phyloP scores from a whole-genome alignment of 2,113 vertebrate species.

The Cyprinodon brontotheroides region DNA sequence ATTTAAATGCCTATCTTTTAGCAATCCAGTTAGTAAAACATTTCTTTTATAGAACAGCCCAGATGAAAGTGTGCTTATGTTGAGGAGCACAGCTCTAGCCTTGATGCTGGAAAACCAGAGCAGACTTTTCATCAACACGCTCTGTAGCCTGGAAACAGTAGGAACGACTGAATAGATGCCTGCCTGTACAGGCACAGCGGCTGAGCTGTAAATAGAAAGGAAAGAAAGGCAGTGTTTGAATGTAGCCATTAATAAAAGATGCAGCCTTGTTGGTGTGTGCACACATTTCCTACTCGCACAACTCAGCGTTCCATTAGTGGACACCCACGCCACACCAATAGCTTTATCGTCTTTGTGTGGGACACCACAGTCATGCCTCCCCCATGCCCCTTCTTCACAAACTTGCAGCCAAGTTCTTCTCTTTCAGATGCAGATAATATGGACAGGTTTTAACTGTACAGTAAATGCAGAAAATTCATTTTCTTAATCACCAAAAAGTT shows the following conservation, averaged over 20 bases:
- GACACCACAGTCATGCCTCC: slow-evolving; percentile 44
- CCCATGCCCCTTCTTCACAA: slow-evolving; percentile 9
- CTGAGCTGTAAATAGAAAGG: slow-evolving; percentile 57
- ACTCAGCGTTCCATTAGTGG: slow-evolving; percentile 66
- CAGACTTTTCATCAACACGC: slow-evolving; percentile 4
- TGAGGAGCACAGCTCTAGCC: not conserved
- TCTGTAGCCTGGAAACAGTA: slow-evolving; percentile 39
- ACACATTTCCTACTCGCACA: slow-evolving; percentile 14
- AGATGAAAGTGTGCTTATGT: not conserved
- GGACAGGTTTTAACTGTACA: not conserved
- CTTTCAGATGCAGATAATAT: slow-evolving; percentile 48
- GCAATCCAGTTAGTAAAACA: not conserved
- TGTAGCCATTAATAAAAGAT: slow-evolving; percentile 66
- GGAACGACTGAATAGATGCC: slow-evolving; percentile 41
- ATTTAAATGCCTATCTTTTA: not conserved
- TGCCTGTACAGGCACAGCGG: slow-evolving; percentile 32
- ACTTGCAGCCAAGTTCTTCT: not conserved
- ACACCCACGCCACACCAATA: slow-evolving; percentile 63
- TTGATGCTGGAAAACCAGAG: not conserved
- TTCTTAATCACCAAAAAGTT: not conserved
- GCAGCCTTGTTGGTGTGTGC: slow-evolving; percentile 42
- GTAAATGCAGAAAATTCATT: not conserved
- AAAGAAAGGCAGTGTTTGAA: slow-evolving; percentile 29
- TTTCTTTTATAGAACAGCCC: not conserved
- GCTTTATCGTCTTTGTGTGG: slow-evolving; percentile 68